Base-by-base conservation (phyloP, 2,888 invertebrate genomes). In the Mycogona germanica region DNA sequence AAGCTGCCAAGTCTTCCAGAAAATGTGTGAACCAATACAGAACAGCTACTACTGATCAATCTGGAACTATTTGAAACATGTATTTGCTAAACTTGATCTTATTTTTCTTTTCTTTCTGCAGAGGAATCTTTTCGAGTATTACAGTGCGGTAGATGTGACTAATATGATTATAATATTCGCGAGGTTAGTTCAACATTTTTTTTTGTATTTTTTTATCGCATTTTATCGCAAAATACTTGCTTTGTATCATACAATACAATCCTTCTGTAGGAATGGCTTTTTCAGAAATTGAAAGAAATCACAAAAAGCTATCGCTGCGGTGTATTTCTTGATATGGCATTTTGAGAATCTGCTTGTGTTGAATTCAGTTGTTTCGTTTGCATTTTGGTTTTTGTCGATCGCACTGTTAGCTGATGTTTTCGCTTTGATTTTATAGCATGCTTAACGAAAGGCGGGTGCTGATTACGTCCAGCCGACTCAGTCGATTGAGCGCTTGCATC, bases 151-250 rank as follows among this genome's bases (percentile, higher is more conserved):
- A 62, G 89, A 92, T 69, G 77, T 84, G 49, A 82, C 83, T 67
- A 92, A 91, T 67, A 97, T 97, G 97, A 87, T 95, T 69, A 80
- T 83, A 12, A 77, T 98, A 59, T 96, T 96, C 76, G 92, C 95
- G 25, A 91, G 72, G 73, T 73, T 60, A 60, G 61, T 55, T 19
- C 9, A 6, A 25, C 32, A 19, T 30, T 55, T 19, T 5, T 47
- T 28, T 44, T 26, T 26, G 42, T 26, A 37, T 32, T n/a, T 41
- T 29, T 1, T 47, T 21, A 9, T 32, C 48, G 6, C 40, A 19
- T 25, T 6, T 38, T n/a, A n/a, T n/a, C n/a, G n/a, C n/a, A n/a
- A n/a, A n/a, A n/a, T n/a, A n/a, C n/a, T n/a, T 55, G 17, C 38
- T 2, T 52, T 1, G n/a, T 2, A 23, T 32, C n/a, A 32, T 9